These are phyloP conservation scores for Semaprochilodus insignis DNA, from an alignment of 2,797 vertebrate species.

Conservation along the genomic window DNA sequence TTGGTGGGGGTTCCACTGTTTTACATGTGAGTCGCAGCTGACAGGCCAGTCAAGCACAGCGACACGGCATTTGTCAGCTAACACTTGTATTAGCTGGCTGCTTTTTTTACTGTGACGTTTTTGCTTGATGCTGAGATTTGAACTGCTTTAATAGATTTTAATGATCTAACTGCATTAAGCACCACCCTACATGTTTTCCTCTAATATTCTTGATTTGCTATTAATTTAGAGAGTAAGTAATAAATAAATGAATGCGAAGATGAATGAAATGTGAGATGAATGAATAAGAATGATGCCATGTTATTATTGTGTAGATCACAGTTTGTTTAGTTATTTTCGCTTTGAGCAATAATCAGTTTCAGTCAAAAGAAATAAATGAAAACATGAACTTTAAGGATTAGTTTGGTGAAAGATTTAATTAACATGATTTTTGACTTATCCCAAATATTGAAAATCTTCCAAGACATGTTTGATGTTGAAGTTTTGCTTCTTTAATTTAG, in stretches of 20 bases:
- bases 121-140: not conserved
- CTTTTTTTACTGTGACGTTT: not conserved
- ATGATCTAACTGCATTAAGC: not conserved
- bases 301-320: not conserved
- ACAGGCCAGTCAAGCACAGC: not conserved
- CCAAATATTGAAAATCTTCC: too few species aligned
- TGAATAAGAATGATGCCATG: not conserved
- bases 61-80: not conserved
- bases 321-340: not conserved
- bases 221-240: not conserved
- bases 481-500: too few species aligned
- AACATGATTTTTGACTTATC: too few species aligned
- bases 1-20: slow-evolving; percentile 4
- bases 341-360: not conserved
- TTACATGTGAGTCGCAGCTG: slow-evolving; percentile 12
- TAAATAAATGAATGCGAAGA: not conserved
- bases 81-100: not conserved
- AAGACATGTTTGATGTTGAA: too few species aligned
- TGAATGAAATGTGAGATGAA: not conserved
- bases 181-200: not conserved
- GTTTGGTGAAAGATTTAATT: too few species aligned
- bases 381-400: not conserved
- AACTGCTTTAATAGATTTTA: slow-evolving; percentile 12
- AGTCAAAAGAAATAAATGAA: not conserved
- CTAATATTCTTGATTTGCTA: not conserved